A percentile compares a stretch with the other conserved stretches of the same genome.
Conservation (phyloP, 2,113 vertebrate species). For the Sisor rabdophorus region DNA sequence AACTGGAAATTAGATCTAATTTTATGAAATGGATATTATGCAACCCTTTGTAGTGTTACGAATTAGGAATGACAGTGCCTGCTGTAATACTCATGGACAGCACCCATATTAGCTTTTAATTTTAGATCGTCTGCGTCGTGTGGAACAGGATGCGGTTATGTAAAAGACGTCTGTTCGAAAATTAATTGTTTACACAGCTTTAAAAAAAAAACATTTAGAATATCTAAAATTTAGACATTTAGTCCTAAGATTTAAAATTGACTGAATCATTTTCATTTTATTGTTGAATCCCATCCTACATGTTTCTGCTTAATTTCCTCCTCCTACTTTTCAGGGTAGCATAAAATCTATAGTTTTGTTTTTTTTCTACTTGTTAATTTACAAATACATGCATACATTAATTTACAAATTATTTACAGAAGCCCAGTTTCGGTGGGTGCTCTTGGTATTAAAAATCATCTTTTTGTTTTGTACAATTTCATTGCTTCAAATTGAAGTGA, state of each 20-base stretch:
- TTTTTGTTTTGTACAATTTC: constrained; percentile 25
- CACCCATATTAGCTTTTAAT: not conserved
- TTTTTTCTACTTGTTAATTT: not conserved
- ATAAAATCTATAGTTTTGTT: not conserved
- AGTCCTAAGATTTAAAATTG: not conserved
- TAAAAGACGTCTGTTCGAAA: not conserved
- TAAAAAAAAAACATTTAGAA: not conserved
- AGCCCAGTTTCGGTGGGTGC: not conserved
- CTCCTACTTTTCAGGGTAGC: not conserved
- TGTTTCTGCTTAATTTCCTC: not conserved
- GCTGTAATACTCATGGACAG: not conserved
- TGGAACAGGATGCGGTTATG: not conserved
- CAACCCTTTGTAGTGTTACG: not conserved
- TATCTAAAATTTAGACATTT: not conserved
- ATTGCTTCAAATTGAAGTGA: constrained; percentile 60
- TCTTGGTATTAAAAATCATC: not conserved
- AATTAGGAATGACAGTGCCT: not conserved
- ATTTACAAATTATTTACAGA: no score
- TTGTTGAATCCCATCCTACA: not conserved
- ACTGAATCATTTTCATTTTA: not conserved
- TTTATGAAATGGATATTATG: not conserved
- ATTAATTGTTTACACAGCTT: not conserved
- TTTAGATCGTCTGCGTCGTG: not conserved
- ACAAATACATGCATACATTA: no score
- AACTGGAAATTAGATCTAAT: not conserved